phyloP scores from a whole-genome alignment of 2,113 vertebrate species.

The Condylura cristata region DNA sequence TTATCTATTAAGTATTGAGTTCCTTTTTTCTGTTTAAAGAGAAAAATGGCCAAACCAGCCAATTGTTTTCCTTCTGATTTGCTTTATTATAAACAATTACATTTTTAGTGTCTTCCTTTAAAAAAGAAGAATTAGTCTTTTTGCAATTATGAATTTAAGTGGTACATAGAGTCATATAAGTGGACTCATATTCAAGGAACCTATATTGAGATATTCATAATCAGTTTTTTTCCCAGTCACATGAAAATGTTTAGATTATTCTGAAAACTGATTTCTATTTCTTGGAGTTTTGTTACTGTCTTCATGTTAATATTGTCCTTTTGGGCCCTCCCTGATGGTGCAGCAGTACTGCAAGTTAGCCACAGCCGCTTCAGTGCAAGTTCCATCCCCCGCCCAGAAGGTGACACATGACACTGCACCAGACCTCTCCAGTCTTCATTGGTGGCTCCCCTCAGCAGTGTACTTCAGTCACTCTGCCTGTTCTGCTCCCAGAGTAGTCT shows the following conservation, averaged over 20 bases:
- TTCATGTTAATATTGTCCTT: background rate
- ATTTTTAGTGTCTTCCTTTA: background rate
- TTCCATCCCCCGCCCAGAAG: too few species aligned
- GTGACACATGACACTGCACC: too few species aligned
- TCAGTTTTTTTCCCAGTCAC: background rate
- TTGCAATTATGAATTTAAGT: conserved; percentile 11
- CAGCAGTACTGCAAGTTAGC: too few species aligned
- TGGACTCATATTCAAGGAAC: conserved; percentile 33
- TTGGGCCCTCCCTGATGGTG: too few species aligned
- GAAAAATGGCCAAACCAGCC: background rate
- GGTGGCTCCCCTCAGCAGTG: too few species aligned
- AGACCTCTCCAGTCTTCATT: too few species aligned
- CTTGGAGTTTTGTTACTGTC: conserved; percentile 21
- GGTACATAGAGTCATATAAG: background rate
- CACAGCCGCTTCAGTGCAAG: too few species aligned
- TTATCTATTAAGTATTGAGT: conserved; percentile 27
- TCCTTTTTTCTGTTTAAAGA: background rate
- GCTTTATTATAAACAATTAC: background rate
- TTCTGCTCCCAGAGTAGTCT: too few species aligned
- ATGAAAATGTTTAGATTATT: background rate
- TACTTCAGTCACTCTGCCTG: too few species aligned
- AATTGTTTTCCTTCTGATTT: conserved; percentile 10
- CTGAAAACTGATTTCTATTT: conserved; percentile 51
- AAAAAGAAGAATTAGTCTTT: background rate
- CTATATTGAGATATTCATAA: conserved; percentile 37